Conservation (phyloP, 30 jellyfish, hydroid and myxozoan genomes). For the Pseudorhiza aurosa region DNA sequence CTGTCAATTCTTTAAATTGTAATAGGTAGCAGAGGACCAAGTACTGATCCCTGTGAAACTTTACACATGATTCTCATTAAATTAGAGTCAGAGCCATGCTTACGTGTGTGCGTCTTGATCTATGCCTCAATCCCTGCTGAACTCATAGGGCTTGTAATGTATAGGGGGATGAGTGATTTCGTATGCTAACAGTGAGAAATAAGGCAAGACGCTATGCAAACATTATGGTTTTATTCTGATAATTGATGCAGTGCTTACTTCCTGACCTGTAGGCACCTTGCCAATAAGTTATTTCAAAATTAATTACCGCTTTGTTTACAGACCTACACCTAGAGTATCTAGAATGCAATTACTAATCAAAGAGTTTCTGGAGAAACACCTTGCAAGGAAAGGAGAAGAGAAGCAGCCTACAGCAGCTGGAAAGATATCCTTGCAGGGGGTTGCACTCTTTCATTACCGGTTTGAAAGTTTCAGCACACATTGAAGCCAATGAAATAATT, state of each 20-base stretch:
- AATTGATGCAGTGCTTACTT: neutral
- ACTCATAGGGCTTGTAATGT: neutral
- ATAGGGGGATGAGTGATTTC: neutral
- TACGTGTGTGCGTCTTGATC: no score
- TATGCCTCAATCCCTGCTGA: no score
- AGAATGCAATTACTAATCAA: slow-evolving; percentile 7
- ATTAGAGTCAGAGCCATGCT: no score
- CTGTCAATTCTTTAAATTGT: no score
- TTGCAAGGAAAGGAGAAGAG: neutral
- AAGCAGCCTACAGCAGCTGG: slow-evolving; percentile 25
- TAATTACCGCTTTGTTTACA: slow-evolving; percentile 32
- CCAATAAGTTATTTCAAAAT: slow-evolving; percentile 31
- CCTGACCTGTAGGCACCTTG: slow-evolving; percentile 16
- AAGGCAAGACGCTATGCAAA: neutral
- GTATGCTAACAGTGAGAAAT: neutral
- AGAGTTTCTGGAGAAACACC: neutral
- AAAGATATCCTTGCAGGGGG: neutral
- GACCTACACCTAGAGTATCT: slow-evolving; percentile 26
- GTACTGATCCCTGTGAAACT: no score
- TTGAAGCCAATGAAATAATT: no score
- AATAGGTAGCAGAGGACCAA: no score
- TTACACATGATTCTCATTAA: no score
- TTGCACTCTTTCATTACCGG: no score
- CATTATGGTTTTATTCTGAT: neutral
- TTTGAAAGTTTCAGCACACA: no score